Evolutionary conservation across 2,113 vertebrate genomes (phyloP).

Genomic region (Phaethon lepturus): DNA sequence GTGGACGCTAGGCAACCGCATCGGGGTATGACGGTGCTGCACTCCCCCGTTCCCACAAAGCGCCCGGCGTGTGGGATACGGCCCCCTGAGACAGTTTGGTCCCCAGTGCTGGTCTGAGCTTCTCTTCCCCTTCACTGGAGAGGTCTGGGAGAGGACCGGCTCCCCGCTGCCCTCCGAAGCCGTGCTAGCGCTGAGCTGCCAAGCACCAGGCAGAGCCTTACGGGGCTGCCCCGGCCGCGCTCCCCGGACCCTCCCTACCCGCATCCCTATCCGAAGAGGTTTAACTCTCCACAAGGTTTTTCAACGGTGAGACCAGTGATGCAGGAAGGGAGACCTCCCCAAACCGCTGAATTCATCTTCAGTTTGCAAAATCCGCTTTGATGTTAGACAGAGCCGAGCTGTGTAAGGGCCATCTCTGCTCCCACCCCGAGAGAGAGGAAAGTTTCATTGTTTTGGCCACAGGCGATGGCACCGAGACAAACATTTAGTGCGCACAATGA

Average conservation of each 20-base stretch:
- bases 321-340: not conserved
- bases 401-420: not conserved
- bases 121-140: too few relatives aligned
- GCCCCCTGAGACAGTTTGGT: not conserved
- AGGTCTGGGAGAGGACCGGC: not conserved
- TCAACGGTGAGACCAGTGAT: not conserved
- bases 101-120: rapidly evolving
- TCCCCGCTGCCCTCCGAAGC: not conserved
- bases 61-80: rapidly evolving
- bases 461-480: not conserved
- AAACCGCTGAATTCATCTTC: not conserved
- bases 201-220: not conserved
- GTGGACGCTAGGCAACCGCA: not conserved
- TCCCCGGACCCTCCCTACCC: rapidly evolving
- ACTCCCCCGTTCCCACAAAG: not conserved
- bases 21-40: rapidly evolving
- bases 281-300: not conserved
- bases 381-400: not conserved
- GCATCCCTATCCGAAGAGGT: not conserved
- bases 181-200: not conserved
- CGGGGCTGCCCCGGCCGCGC: rapidly evolving
- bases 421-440: not conserved
- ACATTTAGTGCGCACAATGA: not conserved
- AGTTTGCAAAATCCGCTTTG: not conserved
- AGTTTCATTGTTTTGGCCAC: not conserved